These are phyloP conservation scores for Monochamus alternatus DNA, from an alignment of 2,888 invertebrate genomes.

Conservation along the genomic window DNA sequence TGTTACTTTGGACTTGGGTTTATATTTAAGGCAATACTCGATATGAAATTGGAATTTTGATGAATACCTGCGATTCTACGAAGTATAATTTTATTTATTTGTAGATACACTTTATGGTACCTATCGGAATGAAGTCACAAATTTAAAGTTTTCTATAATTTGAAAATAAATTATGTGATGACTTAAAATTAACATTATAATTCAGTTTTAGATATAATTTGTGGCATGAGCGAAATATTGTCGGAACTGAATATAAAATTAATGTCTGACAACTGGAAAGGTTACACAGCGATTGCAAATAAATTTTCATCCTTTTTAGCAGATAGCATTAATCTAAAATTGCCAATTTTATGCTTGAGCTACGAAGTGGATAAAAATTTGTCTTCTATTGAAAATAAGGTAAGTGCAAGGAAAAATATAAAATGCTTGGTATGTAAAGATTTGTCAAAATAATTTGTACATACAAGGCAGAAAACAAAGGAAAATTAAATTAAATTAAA, in stretches of 20 bases:
- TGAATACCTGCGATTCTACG: not conserved
- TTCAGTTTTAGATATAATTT: slow-evolving; percentile 72
- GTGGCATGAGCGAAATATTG: slow-evolving; percentile 72
- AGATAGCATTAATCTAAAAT: slow-evolving; percentile 62
- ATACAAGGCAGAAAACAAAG: too few species aligned
- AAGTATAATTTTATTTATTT: not conserved
- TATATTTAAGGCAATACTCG: not conserved
- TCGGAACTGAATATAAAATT: slow-evolving; percentile 73
- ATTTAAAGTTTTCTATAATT: not conserved
- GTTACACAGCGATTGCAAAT: slow-evolving; percentile 70
- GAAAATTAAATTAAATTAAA: too few species aligned
- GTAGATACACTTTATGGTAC: too few species aligned
- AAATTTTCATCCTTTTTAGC: slow-evolving; percentile 70
- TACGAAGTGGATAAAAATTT: slow-evolving; percentile 55
- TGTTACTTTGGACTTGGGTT: not conserved
- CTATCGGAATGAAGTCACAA: too few species aligned
- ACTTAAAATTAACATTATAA: slow-evolving; percentile 38
- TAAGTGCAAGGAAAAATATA: slow-evolving; percentile 10
- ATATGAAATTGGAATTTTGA: not conserved
- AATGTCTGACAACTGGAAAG: slow-evolving; percentile 75
- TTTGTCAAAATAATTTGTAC: too few species aligned
- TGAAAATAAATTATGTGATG: not conserved
- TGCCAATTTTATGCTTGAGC: slow-evolving; percentile 50
- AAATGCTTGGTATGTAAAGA: not conserved
- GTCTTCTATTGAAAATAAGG: slow-evolving; percentile 43